These are phyloP conservation scores for Nipponacmea schrenckii DNA, from an alignment of 2,888 invertebrate species.

Conservation along the genomic window DNA sequence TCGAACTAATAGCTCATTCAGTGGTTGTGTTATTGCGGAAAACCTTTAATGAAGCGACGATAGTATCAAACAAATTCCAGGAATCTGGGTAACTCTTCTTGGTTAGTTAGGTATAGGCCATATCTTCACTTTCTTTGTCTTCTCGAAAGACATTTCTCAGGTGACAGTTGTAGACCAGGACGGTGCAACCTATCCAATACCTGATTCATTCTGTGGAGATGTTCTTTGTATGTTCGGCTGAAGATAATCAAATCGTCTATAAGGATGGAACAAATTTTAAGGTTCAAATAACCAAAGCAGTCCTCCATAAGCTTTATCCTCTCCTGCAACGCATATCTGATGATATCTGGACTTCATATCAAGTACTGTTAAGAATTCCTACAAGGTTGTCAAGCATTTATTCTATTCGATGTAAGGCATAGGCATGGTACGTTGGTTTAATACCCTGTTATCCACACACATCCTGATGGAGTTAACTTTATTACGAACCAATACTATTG, in stretches of 20 bases:
- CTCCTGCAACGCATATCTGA: background rate
- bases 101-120: background rate
- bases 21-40: constrained; percentile 8
- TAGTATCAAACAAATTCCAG: constrained; percentile 22
- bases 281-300: constrained; percentile 8
- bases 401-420: no score
- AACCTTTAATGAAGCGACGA: constrained; percentile 13
- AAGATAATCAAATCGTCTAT: constrained; percentile 21
- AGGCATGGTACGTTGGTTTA: no score
- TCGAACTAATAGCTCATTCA: no score
- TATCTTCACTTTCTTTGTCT: constrained; percentile 4
- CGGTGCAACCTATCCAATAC: constrained; percentile 14
- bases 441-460: no score
- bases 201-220: constrained; percentile 21
- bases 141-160: constrained; percentile 18
- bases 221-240: constrained; percentile 22
- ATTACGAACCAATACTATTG: no score
- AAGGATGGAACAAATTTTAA: constrained; percentile 10
- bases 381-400: no score
- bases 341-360: background rate
- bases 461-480: no score
- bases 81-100: background rate
- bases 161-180: constrained; percentile 18
- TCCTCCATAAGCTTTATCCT: background rate
- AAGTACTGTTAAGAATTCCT: no score